Evolutionary conservation across 2,888 invertebrate species (phyloP).

Genomic region (Drosophila meridiana): DNA sequence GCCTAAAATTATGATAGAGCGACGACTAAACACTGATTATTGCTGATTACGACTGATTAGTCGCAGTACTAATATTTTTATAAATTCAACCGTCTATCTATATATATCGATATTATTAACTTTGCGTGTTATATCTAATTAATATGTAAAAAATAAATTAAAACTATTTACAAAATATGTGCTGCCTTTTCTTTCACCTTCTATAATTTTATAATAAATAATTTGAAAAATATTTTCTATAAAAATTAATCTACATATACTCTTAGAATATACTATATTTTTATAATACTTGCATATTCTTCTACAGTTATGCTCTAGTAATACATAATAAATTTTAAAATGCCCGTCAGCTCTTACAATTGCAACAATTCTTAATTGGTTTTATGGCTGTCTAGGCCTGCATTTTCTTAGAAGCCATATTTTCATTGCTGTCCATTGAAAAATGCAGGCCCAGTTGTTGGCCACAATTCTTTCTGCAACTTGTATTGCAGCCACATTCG

Average conservation of each 20-base stretch:
- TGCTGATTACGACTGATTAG: too few species aligned
- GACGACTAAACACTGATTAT: neutral
- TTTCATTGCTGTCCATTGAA: slow-evolving; percentile 37
- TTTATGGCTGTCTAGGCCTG: slow-evolving; percentile 9
- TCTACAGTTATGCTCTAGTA: neutral
- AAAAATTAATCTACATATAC: neutral
- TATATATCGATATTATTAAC: neutral
- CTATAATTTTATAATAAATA: neutral
- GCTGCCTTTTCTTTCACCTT: neutral
- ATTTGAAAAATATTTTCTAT: neutral
- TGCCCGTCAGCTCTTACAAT: neutral
- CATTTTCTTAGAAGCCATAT: slow-evolving; percentile 17
- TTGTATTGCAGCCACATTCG: slow-evolving; percentile 43
- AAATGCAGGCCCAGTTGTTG: slow-evolving; percentile 38
- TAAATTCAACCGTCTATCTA: neutral
- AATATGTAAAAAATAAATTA: neutral
- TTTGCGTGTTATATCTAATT: neutral
- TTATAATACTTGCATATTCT: neutral
- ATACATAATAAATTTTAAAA: neutral
- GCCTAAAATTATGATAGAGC: neutral
- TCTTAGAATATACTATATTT: neutral
- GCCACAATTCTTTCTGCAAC: slow-evolving; percentile 53
- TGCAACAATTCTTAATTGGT: slow-evolving; percentile 11
- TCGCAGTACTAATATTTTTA: neutral
- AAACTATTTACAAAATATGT: neutral